Conservation (phyloP, 2,113 vertebrate species). For the Lonchura striata region DNA sequence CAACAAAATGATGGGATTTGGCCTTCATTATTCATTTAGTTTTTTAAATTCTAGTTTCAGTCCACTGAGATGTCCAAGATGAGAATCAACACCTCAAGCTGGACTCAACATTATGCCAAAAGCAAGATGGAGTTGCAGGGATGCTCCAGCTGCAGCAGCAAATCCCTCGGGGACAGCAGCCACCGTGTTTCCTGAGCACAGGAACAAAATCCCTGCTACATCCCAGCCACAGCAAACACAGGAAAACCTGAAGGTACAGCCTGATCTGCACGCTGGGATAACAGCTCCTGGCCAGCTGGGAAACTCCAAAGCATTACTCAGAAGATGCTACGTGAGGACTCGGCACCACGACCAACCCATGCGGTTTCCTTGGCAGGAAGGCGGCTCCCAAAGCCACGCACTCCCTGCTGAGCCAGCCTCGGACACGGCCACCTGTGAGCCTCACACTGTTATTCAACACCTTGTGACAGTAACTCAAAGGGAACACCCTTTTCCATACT, state of each 20-base stretch:
- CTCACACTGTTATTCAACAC: background rate
- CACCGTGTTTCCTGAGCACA: background rate
- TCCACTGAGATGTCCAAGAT: background rate
- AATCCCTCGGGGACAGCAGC: background rate
- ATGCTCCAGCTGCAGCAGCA: background rate
- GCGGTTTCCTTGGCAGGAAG: background rate
- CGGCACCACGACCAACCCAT: rapidly evolving
- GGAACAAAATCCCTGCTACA: background rate
- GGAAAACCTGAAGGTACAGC: background rate
- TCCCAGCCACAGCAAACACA: background rate
- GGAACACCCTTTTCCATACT: background rate
- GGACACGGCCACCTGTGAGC: background rate
- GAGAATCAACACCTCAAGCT: background rate
- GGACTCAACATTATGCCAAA: background rate
- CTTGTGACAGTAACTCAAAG: background rate
- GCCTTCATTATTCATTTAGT: background rate
- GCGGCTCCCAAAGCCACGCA: background rate
- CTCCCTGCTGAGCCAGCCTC: background rate
- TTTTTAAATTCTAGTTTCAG: background rate
- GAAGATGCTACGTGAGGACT: background rate
- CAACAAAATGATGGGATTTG: background rate
- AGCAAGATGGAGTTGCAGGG: background rate
- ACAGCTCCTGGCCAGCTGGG: background rate
- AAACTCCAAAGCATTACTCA: background rate
- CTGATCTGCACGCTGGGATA: background rate